Base-by-base conservation (phyloP, 2,113 vertebrate species). In the Felis chaus region DNA sequence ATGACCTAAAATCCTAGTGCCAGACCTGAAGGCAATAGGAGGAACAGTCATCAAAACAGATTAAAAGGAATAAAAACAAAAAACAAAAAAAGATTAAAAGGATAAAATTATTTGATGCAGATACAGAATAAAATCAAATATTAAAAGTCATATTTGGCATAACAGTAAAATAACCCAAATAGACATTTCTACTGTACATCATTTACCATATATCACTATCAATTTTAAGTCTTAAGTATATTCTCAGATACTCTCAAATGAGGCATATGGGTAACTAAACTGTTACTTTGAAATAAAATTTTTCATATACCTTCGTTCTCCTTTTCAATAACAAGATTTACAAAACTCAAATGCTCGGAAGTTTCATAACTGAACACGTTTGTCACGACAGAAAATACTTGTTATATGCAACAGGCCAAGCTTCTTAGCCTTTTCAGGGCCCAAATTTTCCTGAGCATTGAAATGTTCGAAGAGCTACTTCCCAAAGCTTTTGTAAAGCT, bases 1-100 rank as follows among this genome's bases (percentile, higher is more conserved):
- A 98, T 98, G 97, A 98, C 94, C 53, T 97, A 97, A 98, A 97
- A 97, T 97, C 98, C 98, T 96, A 97, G 41, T 96, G 97, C 95
- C 97, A 97, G 23, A 48, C 10, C 91, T 98, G 50, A 83, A 95
- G 94, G 85, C 98, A 97, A 90, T 50, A 98, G 96, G 97, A 98
- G 91, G 97, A 98, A 97, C 95, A 94, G 96, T 96, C 97, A 98
- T 98, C 97, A 98, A 97, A 57, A n/a, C 45, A 81, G 23, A 95
- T 21, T 16, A 76, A 80, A 96, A 57, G 19, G 19, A 57, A 15
- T 53, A 57, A 57, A 57, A 45, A 45, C 45, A 9, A 45, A 45
- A 45, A 9, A 45, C 7, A 45, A 98, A 97, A 55, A 39, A 39
- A 80, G 23, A 95, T 25, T 21, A 71, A 80, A 96, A 73, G 4